phyloP scores from a whole-genome alignment of 2,113 vertebrate genomes.

The Prunella fulvescens region DNA sequence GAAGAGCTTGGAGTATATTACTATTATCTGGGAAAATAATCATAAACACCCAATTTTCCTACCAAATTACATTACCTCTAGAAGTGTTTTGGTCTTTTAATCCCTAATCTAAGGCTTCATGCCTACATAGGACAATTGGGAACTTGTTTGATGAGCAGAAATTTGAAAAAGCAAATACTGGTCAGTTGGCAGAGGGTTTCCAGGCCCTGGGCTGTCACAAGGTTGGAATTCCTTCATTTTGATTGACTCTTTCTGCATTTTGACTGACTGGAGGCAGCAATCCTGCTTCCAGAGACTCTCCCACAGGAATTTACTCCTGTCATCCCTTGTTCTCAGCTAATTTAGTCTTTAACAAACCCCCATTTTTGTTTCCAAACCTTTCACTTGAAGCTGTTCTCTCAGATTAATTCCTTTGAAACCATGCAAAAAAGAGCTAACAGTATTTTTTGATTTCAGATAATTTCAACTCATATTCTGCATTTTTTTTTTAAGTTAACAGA shows the following conservation, averaged over 20 bases:
- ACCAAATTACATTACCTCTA: not conserved
- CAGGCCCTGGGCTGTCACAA: not conserved
- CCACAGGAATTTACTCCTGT: not conserved
- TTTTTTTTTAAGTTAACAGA: constrained; percentile 10
- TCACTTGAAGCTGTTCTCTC: not conserved
- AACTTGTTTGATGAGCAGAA: not conserved
- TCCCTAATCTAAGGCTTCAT: not conserved
- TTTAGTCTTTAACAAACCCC: not conserved
- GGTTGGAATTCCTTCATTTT: not conserved
- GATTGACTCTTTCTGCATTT: not conserved
- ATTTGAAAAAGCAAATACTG: not conserved
- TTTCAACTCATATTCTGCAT: not conserved
- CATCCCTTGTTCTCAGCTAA: not conserved
- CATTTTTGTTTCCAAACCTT: not conserved
- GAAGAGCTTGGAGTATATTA: not conserved
- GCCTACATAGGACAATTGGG: not conserved
- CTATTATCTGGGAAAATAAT: not conserved
- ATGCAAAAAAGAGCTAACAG: not conserved
- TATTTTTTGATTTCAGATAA: not conserved
- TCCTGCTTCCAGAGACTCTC: not conserved
- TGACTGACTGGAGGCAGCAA: not conserved
- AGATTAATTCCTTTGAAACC: not conserved
- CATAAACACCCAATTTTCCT: not conserved
- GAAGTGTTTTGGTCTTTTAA: not conserved
- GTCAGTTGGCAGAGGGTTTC: not conserved